Evolutionary conservation across 2,797 vertebrate species (phyloP).

Genomic region (Poecilia gillii): DNA sequence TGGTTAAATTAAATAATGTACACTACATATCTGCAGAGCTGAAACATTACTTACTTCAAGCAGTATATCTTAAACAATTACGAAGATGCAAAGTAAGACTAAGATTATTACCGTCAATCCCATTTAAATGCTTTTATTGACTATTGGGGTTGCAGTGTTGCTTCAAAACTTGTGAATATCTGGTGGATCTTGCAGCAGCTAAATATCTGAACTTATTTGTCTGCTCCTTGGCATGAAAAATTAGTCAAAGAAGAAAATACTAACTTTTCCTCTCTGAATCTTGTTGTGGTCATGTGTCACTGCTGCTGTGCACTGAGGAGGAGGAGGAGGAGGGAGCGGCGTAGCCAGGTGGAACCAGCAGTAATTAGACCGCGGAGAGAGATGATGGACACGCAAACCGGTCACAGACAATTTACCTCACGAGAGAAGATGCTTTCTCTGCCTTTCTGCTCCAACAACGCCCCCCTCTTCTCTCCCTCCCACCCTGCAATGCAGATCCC

Average conservation of each 20-base stretch:
- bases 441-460: constrained; percentile 26
- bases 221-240: neutral
- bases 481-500: constrained; percentile 19
- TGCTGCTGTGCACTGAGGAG: constrained; percentile 37
- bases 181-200: neutral
- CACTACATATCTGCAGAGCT: neutral
- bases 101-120: too few relatives aligned
- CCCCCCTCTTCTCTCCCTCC: neutral
- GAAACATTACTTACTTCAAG: neutral
- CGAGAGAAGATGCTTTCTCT: constrained; percentile 44
- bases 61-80: neutral
- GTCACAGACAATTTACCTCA: constrained; percentile 68
- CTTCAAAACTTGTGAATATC: neutral
- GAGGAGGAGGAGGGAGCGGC: constrained; percentile 53
- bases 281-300: constrained; percentile 23
- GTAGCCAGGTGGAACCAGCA: constrained; percentile 68
- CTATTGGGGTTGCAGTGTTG: neutral
- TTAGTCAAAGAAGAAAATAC: neutral
- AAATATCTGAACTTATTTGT: neutral
- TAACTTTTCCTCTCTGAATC: constrained; percentile 20
- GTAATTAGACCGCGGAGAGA: constrained; percentile 70
- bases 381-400: constrained; percentile 71
- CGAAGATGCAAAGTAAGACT: neutral
- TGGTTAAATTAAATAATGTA: neutral
- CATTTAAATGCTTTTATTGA: neutral